Evolutionary conservation across 2,113 vertebrate species (phyloP), one percentile per base, ranked within the genome.

Genomic region (Catagonus wagneri): DNA sequence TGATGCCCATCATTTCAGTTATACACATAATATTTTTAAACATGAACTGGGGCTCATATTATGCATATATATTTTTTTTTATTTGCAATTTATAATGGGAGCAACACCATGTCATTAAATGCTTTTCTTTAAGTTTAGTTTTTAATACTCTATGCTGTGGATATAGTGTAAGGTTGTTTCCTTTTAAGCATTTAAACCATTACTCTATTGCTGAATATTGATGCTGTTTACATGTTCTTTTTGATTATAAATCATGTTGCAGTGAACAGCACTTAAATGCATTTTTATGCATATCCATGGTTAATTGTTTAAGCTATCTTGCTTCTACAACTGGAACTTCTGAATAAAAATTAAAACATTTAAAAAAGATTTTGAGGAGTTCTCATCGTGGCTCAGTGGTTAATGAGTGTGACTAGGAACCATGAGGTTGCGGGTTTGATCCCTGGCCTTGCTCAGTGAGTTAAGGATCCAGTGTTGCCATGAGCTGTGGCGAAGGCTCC

Each of bases 121-220:
- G 72, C 74, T 66, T 81, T 87, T 90, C 60, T 84, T 81, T 27
- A 92, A 89, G n/a, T 88, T 83, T 61, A 69, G 44, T 22, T n/a
- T 68, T 13, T 79, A 90, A 39, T 29, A 93, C 29, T 84, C 5
- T 0, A 63, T 9, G 80, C 27, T 76, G 27, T 61, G 72, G 56
- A 58, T 17, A 50, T 36, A 90, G 27, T 20, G 25, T 81, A n/a
- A 87, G 34, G 19, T 85, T 89, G 8, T 86, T 96, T 96, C 7
- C 23, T 16, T 36, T 66, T 32, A 23, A 71, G 50, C 88, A 22
- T 89, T 95, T 75, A 78, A 83, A 88, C n/a, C 19, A 86, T 13
- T 72, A 32, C 6, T 71, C 32, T 84, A 11, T 84, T 32, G 11
- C 74, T 93, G 71, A 27, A 60, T 89, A 39, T 71, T 90, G n/a